These are phyloP conservation scores for Tricholaema leucomelas DNA, from an alignment of 2,113 vertebrate genomes.

Conservation along the genomic window DNA sequence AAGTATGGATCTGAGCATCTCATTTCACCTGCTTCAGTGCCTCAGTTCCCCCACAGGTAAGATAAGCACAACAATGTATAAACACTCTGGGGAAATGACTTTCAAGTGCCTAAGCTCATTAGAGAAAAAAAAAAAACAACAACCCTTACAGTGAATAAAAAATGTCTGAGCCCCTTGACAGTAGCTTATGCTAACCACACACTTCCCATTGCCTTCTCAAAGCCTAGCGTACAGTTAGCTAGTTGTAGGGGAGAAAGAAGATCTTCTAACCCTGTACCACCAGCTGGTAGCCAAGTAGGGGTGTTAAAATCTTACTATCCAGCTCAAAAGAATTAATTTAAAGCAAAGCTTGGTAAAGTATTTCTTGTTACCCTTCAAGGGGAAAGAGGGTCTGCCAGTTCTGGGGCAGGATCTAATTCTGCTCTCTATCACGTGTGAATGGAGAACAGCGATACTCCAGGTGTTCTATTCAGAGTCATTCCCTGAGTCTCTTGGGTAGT, in stretches of 20 bases:
- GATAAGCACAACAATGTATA: conserved; percentile 23
- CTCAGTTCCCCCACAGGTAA: conserved; percentile 49
- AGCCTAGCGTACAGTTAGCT: not conserved
- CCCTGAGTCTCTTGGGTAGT: not conserved
- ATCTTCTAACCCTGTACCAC: not conserved
- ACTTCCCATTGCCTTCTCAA: not conserved
- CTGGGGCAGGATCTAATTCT: not conserved
- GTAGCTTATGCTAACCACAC: not conserved
- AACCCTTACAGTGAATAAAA: not conserved
- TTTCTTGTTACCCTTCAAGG: conserved; percentile 10
- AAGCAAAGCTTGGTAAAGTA: not conserved
- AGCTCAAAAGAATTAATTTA: not conserved
- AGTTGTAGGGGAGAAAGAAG: not conserved
- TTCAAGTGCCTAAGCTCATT: conserved; percentile 30
- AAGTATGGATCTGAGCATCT: conserved; percentile 20
- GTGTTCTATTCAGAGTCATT: not conserved
- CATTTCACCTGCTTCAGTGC: conserved; percentile 38
- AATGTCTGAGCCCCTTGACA: not conserved
- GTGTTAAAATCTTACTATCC: not conserved
- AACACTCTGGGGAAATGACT: conserved; percentile 29
- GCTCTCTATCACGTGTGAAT: not conserved
- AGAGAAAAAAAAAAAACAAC: not conserved
- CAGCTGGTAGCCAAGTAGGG: not conserved
- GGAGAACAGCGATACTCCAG: not conserved
- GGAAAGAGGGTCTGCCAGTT: not conserved